Conservation (phyloP, 2,797 vertebrate species). For the Xenops minutus region DNA sequence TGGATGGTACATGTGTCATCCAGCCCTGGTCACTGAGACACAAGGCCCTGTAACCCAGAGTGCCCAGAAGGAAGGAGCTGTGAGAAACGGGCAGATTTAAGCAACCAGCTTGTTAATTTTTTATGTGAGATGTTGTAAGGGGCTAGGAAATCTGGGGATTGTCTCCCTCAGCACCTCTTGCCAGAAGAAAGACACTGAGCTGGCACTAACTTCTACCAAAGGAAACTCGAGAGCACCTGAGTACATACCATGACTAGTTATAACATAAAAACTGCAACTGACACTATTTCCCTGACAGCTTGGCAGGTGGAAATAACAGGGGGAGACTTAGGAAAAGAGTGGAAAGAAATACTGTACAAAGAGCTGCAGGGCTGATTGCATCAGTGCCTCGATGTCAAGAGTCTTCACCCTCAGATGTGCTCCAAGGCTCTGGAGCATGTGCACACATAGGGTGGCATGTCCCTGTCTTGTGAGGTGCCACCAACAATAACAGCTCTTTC, state of each 20-base stretch:
- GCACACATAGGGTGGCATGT: not conserved
- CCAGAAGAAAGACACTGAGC: not conserved
- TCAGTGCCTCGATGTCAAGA: not conserved
- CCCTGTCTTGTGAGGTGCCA: not conserved
- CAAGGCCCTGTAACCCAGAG: not conserved
- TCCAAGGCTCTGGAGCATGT: not conserved
- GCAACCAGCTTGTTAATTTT: not conserved
- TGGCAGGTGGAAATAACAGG: slow-evolving; percentile 33
- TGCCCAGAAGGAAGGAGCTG: not conserved
- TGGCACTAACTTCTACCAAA: not conserved
- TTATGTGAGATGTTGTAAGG: not conserved
- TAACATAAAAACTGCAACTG: not conserved
- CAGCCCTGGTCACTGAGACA: not conserved
- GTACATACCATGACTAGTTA: not conserved
- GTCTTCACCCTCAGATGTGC: not conserved
- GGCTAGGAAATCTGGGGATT: not conserved
- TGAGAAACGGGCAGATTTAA: not conserved
- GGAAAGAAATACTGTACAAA: not conserved
- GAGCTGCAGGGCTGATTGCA: slow-evolving; percentile 20
- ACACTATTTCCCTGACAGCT: not conserved
- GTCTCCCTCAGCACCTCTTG: not conserved
- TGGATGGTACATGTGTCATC: not conserved
- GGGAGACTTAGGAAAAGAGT: not conserved
- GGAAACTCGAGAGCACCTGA: not conserved
- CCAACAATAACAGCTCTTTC: not conserved